Evolutionary conservation across 64 coral and sea anemone genomes (phyloP).

Genomic region (Actinia tenebrosa): DNA sequence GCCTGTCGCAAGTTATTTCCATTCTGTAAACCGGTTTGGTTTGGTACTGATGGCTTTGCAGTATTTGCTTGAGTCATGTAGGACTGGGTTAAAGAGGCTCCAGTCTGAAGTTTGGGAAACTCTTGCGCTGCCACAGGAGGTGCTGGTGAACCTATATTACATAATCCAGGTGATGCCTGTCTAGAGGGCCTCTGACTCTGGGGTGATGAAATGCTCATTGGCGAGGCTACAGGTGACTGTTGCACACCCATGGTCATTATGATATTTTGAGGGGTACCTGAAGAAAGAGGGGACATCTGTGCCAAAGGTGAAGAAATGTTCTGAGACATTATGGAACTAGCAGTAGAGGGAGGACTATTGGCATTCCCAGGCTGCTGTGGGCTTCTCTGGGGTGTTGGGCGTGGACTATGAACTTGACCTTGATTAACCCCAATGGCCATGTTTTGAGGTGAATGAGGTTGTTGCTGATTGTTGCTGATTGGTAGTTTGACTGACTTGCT

Average conservation of each 20-base stretch:
- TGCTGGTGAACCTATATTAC: background rate
- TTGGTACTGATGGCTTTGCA: background rate
- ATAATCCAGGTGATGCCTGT: conserved; percentile 5
- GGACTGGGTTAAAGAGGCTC: background rate
- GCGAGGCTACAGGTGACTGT: background rate
- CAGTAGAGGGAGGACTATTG: conserved; percentile 1
- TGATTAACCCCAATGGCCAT: background rate
- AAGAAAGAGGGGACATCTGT: background rate
- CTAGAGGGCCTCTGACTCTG: conserved; percentile 19
- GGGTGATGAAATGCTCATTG: background rate
- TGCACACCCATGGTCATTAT: background rate
- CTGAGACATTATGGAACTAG: background rate
- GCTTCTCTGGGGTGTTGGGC: conserved; percentile 7
- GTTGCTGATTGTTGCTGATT: background rate
- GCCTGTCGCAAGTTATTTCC: background rate
- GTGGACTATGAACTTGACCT: conserved; percentile 25
- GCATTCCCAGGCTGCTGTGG: conserved; percentile 5
- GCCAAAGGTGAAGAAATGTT: conserved; percentile 9
- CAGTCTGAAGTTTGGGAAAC: background rate
- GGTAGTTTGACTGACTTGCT: background rate
- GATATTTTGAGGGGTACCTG: conserved; percentile 3
- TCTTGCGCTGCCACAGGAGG: background rate
- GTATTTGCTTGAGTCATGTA: background rate
- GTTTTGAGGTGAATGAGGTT: conserved; percentile 8
- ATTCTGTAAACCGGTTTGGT: background rate